Conservation (phyloP, 2,113 vertebrate species). For the Spea bombifrons region DNA sequence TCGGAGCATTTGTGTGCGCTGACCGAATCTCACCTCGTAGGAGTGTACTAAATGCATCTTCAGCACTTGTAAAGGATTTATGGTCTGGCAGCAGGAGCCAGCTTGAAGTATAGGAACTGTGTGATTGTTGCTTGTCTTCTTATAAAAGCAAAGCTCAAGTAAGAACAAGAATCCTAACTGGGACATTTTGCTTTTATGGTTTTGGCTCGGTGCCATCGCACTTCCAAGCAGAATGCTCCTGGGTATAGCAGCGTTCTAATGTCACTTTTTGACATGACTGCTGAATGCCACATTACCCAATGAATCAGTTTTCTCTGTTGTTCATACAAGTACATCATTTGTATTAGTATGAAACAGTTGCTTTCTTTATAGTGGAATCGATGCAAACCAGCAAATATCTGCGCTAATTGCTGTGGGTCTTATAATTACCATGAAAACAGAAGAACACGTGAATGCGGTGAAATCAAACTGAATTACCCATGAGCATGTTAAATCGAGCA, state of each 20-base stretch:
- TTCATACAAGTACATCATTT: neutral
- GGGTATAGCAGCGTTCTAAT: slow-evolving; percentile 9
- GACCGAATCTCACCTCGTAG: neutral
- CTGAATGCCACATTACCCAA: neutral
- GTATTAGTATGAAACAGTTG: neutral
- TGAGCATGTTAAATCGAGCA: no score
- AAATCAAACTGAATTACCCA: neutral
- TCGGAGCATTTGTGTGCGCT: neutral
- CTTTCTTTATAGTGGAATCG: neutral
- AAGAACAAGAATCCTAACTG: slow-evolving; percentile 24
- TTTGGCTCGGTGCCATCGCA: neutral
- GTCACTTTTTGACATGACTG: neutral
- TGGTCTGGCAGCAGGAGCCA: neutral
- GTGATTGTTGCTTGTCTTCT: neutral
- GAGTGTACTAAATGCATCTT: neutral
- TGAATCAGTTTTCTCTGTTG: neutral
- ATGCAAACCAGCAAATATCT: neutral
- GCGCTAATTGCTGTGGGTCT: neutral
- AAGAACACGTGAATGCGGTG: neutral
- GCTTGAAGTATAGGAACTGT: slow-evolving; percentile 5
- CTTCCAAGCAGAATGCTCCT: slow-evolving; percentile 13
- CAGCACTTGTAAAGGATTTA: slow-evolving; percentile 5
- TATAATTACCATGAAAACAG: neutral
- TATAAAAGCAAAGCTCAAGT: neutral
- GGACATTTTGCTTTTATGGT: neutral